phyloP scores from a whole-genome alignment of 2,888 invertebrate genomes.

The Hirtodrosophila trivittata region DNA sequence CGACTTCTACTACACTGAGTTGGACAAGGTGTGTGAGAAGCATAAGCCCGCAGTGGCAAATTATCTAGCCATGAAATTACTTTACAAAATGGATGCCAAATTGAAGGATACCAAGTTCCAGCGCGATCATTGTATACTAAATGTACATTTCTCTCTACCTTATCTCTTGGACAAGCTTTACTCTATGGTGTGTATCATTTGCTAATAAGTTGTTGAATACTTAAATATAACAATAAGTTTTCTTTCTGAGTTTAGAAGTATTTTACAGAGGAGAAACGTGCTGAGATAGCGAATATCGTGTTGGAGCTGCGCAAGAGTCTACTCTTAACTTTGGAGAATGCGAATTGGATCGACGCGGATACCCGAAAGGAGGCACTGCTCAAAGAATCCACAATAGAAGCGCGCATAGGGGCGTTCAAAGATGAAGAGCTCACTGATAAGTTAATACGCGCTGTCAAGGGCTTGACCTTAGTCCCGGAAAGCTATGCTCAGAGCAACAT shows the following conservation, averaged over 20 bases:
- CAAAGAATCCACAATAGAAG: constrained; percentile 67
- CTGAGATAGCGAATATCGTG: constrained; percentile 67
- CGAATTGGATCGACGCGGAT: constrained; percentile 78
- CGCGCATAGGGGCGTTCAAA: constrained; percentile 65
- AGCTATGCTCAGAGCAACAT: constrained; percentile 68
- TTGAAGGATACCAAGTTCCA: constrained; percentile 63
- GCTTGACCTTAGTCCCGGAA: constrained; percentile 55
- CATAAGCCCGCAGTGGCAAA: constrained; percentile 78
- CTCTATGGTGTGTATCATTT: constrained; percentile 66
- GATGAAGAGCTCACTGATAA: constrained; percentile 53
- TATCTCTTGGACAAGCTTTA: constrained; percentile 72
- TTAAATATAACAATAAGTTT: no score
- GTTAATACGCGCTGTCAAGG: constrained; percentile 65
- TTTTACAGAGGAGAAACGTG: constrained; percentile 60
- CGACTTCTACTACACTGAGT: constrained; percentile 61
- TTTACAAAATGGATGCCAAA: constrained; percentile 74
- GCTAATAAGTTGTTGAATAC: no score
- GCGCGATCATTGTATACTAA: constrained; percentile 63
- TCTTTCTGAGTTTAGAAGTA: constrained; percentile 70
- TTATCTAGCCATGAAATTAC: constrained; percentile 79
- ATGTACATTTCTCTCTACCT: constrained; percentile 48
- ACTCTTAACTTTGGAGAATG: constrained; percentile 56
- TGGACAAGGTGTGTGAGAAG: constrained; percentile 65
- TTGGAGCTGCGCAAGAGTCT: constrained; percentile 72
- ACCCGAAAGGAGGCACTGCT: constrained; percentile 75